These are phyloP conservation scores for Palythoa grandiflora DNA, from an alignment of 92 coral and sea anemone genomes.

Conservation along the genomic window DNA sequence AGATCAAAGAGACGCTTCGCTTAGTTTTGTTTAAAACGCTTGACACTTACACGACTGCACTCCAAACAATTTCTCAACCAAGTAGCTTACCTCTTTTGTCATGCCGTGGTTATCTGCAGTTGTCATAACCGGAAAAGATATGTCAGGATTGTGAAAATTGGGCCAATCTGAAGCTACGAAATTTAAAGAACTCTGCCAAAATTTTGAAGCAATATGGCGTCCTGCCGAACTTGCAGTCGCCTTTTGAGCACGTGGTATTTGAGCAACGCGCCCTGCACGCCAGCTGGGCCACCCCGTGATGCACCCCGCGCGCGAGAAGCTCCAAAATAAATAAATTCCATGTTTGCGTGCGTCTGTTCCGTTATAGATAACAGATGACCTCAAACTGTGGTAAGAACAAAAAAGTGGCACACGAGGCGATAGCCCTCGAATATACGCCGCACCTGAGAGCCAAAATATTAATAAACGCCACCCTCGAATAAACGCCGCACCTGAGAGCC, in stretches of 20 bases:
- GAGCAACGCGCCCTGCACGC: conserved; percentile 22
- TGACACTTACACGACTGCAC: neutral
- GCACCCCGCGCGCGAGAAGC: too few species aligned
- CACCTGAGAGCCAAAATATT: too few species aligned
- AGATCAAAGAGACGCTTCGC: neutral
- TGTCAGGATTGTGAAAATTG: neutral
- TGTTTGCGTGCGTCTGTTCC: too few species aligned
- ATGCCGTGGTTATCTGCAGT: conserved; percentile 5
- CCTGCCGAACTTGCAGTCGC: neutral
- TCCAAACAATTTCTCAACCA: neutral
- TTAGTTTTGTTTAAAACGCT: neutral
- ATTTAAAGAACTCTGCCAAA: conserved; percentile 10
- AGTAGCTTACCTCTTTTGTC: conserved; percentile 27
- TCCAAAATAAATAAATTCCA: too few species aligned
- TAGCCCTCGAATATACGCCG: too few species aligned
- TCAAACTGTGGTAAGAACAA: too few species aligned
- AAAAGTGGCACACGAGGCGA: too few species aligned
- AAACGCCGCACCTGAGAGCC: too few species aligned
- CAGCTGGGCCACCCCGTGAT: neutral
- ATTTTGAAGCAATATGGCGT: neutral
- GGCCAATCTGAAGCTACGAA: conserved; percentile 25
- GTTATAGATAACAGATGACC: too few species aligned
- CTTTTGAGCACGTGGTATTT: conserved; percentile 10
- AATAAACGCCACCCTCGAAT: too few species aligned
- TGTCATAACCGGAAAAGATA: conserved; percentile 33